phyloP scores from a whole-genome alignment of 2,797 vertebrate genomes.

The Balearica regulorum region DNA sequence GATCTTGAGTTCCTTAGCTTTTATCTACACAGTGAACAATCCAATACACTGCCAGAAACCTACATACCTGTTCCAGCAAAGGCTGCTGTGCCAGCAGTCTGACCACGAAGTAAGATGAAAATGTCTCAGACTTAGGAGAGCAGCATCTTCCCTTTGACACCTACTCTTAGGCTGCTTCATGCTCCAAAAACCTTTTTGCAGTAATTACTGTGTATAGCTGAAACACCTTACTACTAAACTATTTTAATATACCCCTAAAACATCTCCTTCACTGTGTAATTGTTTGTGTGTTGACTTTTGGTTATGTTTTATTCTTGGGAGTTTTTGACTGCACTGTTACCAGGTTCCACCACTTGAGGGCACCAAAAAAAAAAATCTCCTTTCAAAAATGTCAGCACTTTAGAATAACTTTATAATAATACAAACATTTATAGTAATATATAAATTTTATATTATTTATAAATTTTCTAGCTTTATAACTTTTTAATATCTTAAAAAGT shows the following conservation, averaged over 20 bases:
- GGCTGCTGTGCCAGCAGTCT: not conserved
- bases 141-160: not conserved
- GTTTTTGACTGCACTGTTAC: not conserved
- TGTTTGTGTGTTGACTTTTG: not conserved
- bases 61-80: not conserved
- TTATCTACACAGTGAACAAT: not conserved
- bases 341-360: not conserved
- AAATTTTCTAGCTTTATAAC: not conserved
- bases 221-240: not conserved
- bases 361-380: not conserved
- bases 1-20: not conserved
- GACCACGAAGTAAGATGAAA: not conserved
- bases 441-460: not conserved
- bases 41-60: not conserved
- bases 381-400: not conserved
- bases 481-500: not conserved
- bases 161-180: not conserved
- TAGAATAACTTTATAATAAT: not conserved
- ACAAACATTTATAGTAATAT: not conserved
- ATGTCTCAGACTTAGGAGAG: not conserved
- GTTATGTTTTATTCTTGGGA: not conserved
- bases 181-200: not conserved
- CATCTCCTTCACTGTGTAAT: not conserved
- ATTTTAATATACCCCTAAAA: not conserved
- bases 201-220: not conserved